Percentiles rank a stretch among this genome's conserved stretches.
phyloP scores from a whole-genome alignment of 1,140 invertebrate species.

The Drosophila pseudoobscura region DNA sequence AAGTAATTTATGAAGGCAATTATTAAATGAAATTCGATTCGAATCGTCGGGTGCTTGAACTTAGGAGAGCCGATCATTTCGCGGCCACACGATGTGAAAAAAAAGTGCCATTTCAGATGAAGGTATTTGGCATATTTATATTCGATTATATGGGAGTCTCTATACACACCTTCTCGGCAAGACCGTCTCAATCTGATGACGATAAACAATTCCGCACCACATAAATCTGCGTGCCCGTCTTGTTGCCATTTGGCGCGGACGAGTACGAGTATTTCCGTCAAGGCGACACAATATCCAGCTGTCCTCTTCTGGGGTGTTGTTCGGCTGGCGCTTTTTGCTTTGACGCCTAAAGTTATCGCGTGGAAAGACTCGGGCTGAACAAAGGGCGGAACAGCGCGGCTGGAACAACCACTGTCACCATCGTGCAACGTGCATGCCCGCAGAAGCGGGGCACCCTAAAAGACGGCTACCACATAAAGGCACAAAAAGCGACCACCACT shows the following conservation, averaged over 20 bases:
- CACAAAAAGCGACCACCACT: conserved; percentile 43
- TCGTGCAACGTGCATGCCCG: conserved; percentile 7
- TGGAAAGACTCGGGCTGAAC: conserved; percentile 5
- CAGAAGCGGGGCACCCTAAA: conserved; percentile 1
- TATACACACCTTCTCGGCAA: too few relatives aligned
- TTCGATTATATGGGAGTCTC: too few relatives aligned
- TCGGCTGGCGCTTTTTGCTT: conserved; percentile 9
- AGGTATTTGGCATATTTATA: too few relatives aligned
- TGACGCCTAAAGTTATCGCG: conserved; percentile 8
- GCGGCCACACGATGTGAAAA: neutral
- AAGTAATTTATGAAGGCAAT: conserved; percentile 64
- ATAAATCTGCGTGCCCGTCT: neutral
- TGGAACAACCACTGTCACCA: conserved; percentile 2
- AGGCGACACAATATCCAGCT: conserved; percentile 12
- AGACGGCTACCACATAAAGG: conserved; percentile 12
- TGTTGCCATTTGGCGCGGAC: neutral
- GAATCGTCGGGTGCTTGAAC: conserved; percentile 4
- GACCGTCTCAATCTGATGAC: too few relatives aligned
- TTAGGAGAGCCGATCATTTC: neutral
- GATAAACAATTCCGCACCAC: too few relatives aligned
- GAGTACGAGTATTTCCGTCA: conserved; percentile 9
- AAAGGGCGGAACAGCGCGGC: conserved; percentile 13
- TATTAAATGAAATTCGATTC: conserved; percentile 54
- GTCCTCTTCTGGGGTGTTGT: conserved; percentile 2
- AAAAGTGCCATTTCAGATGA: too few relatives aligned